These are phyloP conservation scores for Tortrix viridana DNA, from an alignment of 2,888 invertebrate species.

Conservation along the genomic window DNA sequence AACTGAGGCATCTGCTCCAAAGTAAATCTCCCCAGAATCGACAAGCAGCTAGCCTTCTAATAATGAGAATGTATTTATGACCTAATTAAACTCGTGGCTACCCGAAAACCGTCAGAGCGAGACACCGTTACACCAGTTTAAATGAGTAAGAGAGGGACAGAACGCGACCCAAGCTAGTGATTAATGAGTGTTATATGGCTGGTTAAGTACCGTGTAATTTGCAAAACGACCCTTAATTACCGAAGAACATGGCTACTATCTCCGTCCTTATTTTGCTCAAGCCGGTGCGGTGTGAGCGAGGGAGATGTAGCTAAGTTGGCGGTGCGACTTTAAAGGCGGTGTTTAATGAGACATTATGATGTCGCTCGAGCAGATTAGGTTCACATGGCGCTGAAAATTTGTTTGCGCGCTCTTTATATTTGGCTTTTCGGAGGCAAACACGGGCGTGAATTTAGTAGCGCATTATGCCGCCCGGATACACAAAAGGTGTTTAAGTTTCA, in stretches of 20 bases:
- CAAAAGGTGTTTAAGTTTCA: slow-evolving; percentile 33
- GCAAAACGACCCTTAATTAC: slow-evolving; percentile 89
- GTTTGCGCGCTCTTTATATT: slow-evolving; percentile 80
- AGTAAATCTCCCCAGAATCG: slow-evolving; percentile 49
- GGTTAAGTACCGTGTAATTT: slow-evolving; percentile 91
- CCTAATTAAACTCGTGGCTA: slow-evolving; percentile 82
- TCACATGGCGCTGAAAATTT: slow-evolving; percentile 72
- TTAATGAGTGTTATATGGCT: slow-evolving; percentile 88
- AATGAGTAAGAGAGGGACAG: slow-evolving; percentile 59
- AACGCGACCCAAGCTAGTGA: slow-evolving; percentile 74
- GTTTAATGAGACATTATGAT: slow-evolving; percentile 84
- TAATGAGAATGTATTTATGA: slow-evolving; percentile 84
- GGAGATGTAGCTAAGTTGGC: slow-evolving; percentile 59
- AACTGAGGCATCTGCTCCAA: slow-evolving; percentile 64
- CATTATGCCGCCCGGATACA: slow-evolving; percentile 41
- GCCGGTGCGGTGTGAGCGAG: slow-evolving; percentile 51
- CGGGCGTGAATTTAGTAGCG: slow-evolving; percentile 56
- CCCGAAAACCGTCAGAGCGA: slow-evolving; percentile 56
- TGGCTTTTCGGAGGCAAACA: slow-evolving; percentile 68
- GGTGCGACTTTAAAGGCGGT: slow-evolving; percentile 74
- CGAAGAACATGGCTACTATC: slow-evolving; percentile 79
- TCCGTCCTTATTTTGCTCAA: slow-evolving; percentile 64
- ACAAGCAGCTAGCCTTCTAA: slow-evolving; percentile 63
- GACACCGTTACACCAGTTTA: slow-evolving; percentile 47
- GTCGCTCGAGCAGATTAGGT: slow-evolving; percentile 80